Percentiles rank a stretch among this genome's conserved stretches.
These are phyloP conservation scores for Aphis craccivora DNA, from an alignment of 1,140 invertebrate genomes.

Conservation along the genomic window DNA sequence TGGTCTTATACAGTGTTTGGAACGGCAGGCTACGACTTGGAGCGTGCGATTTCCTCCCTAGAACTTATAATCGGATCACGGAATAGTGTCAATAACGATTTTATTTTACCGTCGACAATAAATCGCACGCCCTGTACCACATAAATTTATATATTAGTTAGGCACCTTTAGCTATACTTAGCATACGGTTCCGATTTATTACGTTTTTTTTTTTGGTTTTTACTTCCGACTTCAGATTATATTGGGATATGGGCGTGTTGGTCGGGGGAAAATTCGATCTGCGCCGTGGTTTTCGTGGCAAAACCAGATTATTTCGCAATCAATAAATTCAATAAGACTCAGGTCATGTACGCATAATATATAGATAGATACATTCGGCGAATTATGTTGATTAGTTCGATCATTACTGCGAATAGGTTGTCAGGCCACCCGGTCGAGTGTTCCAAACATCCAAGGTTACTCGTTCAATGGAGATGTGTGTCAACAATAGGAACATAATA, in stretches of 20 bases:
- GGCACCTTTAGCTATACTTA: background rate
- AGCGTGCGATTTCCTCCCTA: too few relatives aligned
- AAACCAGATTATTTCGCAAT: background rate
- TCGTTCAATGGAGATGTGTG: background rate
- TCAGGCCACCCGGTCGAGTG: background rate
- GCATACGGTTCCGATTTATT: background rate
- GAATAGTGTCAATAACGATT: too few relatives aligned
- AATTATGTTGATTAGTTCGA: background rate
- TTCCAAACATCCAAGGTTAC: background rate
- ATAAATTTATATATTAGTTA: too few relatives aligned
- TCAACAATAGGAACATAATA: background rate
- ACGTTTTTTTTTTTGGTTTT: background rate
- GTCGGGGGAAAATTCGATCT: background rate
- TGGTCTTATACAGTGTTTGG: too few relatives aligned
- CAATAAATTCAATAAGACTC: background rate
- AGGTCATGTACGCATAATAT: too few relatives aligned
- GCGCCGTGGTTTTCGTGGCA: background rate
- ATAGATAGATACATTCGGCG: background rate
- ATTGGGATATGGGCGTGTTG: background rate
- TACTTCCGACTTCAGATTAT: background rate
- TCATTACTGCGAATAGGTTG: background rate
- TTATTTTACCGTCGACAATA: too few relatives aligned
- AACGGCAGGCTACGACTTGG: too few relatives aligned
- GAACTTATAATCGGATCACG: too few relatives aligned
- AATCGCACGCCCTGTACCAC: too few relatives aligned